Conservation (phyloP, 2,113 vertebrate species). For the Xenopus borealis region DNA sequence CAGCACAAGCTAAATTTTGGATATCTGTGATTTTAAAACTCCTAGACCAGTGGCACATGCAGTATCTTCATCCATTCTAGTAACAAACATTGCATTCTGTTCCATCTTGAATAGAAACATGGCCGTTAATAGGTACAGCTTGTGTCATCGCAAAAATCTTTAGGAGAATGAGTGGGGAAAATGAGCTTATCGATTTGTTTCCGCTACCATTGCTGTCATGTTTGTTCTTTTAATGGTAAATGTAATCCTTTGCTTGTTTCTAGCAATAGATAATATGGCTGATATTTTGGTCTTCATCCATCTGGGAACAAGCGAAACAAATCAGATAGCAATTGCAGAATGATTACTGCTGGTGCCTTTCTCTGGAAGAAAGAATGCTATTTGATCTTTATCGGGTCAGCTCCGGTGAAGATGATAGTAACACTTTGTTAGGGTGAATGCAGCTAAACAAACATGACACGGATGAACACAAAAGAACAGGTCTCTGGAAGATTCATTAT, state of each 20-base stretch:
- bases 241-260: constrained; percentile 5
- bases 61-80: too few species aligned
- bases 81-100: too few species aligned
- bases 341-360: background rate
- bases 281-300: background rate
- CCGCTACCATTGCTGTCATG: background rate
- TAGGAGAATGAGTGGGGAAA: background rate
- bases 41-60: too few species aligned
- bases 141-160: background rate
- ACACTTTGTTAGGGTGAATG: constrained; percentile 8
- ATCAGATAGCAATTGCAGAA: constrained; percentile 9
- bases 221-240: constrained; percentile 18
- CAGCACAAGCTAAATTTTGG: too few species aligned
- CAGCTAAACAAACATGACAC: background rate
- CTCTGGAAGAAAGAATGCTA: background rate
- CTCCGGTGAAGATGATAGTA: background rate
- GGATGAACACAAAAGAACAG: background rate
- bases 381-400: constrained; percentile 8
- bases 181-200: background rate
- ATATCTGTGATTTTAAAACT: too few species aligned
- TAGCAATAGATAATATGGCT: background rate
- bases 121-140: too few species aligned
- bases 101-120: too few species aligned
- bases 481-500: background rate
- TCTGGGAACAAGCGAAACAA: background rate